Conservation (phyloP, 2,797 vertebrate genomes). For the Gallinago solitaria region DNA sequence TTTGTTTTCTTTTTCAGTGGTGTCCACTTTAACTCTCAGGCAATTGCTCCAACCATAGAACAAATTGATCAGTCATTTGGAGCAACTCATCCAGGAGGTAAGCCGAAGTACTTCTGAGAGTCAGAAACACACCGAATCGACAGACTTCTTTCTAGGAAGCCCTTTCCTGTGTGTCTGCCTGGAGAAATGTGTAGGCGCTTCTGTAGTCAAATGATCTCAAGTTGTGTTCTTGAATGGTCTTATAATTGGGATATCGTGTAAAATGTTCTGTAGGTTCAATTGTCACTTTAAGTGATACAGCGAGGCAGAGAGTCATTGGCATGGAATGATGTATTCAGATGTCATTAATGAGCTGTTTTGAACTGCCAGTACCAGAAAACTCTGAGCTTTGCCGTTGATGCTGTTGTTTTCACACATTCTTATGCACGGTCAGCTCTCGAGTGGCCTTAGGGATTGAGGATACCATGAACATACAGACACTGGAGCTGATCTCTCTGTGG, state of each 20-base stretch:
- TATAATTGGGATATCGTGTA: neutral
- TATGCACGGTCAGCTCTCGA: neutral
- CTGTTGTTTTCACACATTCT: neutral
- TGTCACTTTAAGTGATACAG: neutral
- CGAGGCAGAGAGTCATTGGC: neutral
- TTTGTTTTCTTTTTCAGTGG: constrained; percentile 85
- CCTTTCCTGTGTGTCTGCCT: neutral
- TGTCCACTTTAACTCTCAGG: constrained; percentile 99
- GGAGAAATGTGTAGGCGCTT: neutral
- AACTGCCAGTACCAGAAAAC: neutral
- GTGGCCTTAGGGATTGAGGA: neutral
- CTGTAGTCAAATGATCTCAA: neutral
- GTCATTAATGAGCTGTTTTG: neutral
- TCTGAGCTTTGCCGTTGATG: neutral
- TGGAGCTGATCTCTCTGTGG: neutral
- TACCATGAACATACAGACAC: neutral
- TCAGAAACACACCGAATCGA: neutral
- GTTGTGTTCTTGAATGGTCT: neutral
- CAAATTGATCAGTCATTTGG: constrained; percentile 99
- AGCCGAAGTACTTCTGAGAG: neutral
- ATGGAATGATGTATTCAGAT: neutral
- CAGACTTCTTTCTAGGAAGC: neutral
- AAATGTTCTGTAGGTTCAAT: neutral
- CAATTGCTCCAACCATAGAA: constrained; percentile 97
- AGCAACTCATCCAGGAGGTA: constrained; percentile 99